Conservation (phyloP, 64 coral and sea anemone species). For the Astreopora myriophthalma region DNA sequence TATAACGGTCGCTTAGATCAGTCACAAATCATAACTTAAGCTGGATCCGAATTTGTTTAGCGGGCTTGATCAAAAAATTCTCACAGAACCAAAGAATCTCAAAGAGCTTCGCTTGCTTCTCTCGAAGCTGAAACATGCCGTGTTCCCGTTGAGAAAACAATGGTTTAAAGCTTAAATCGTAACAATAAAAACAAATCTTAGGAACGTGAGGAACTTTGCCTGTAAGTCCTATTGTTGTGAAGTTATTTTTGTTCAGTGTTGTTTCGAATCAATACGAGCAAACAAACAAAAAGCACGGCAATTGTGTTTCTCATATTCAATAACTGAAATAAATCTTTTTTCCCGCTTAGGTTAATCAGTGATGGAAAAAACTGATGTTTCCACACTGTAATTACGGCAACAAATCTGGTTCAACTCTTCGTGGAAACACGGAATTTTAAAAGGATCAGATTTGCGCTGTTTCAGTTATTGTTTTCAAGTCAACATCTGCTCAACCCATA, state of each 20-base stretch:
- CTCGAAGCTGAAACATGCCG: no score
- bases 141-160: no score
- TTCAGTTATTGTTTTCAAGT: not conserved
- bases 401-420: not conserved
- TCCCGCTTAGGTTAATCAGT: not conserved
- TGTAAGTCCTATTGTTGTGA: not conserved
- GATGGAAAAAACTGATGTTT: not conserved
- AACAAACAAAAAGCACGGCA: not conserved
- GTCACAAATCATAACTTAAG: not conserved
- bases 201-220: not conserved
- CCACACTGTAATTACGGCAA: no score
- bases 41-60: not conserved
- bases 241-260: not conserved
- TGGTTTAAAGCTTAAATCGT: not conserved
- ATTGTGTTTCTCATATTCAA: not conserved
- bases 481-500: not conserved
- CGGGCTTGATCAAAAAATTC: not conserved
- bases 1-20: not conserved
- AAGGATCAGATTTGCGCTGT: conserved; percentile 26
- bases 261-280: not conserved
- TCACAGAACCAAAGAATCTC: no score
- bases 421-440: not conserved
- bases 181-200: not conserved
- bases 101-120: no score
- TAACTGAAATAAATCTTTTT: not conserved